phyloP scores from a whole-genome alignment of 2,113 vertebrate species.

The Lepisosteus oculatus region DNA sequence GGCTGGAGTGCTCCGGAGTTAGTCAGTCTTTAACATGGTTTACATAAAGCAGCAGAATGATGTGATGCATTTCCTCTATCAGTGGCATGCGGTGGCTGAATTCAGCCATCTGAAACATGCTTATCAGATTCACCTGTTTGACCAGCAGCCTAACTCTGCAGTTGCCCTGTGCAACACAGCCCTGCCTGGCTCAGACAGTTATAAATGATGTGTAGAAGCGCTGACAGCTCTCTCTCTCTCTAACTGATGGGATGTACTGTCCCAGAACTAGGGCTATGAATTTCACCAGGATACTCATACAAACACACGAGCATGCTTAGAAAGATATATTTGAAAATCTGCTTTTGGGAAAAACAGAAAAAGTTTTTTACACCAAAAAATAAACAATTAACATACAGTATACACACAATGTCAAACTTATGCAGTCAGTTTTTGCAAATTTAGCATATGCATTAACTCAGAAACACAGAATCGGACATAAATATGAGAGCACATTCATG shows the following conservation, averaged over 20 bases:
- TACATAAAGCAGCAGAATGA: not conserved
- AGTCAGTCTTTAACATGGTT: not conserved
- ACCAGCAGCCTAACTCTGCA: constrained; percentile 32
- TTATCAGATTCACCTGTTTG: constrained; percentile 14
- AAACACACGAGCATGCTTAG: not conserved
- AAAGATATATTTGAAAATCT: not conserved
- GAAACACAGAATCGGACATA: too few species aligned
- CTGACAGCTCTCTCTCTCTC: constrained; percentile 54
- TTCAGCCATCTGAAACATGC: not conserved
- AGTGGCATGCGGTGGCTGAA: not conserved
- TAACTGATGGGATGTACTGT: constrained; percentile 63
- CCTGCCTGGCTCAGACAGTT: constrained; percentile 54
- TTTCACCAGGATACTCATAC: not conserved
- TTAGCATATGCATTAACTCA: too few species aligned
- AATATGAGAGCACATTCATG: too few species aligned
- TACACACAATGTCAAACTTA: constrained; percentile 28
- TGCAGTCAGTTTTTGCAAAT: too few species aligned
- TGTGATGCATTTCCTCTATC: not conserved
- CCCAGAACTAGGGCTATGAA: constrained; percentile 38
- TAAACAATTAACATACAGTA: not conserved
- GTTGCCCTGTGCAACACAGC: constrained; percentile 46
- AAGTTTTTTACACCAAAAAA: not conserved
- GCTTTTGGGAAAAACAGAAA: not conserved
- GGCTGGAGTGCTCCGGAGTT: not conserved
- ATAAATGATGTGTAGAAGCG: constrained; percentile 53